These are phyloP conservation scores for Amyelois transitella DNA, from an alignment of 1,140 invertebrate species.

Conservation along the genomic window DNA sequence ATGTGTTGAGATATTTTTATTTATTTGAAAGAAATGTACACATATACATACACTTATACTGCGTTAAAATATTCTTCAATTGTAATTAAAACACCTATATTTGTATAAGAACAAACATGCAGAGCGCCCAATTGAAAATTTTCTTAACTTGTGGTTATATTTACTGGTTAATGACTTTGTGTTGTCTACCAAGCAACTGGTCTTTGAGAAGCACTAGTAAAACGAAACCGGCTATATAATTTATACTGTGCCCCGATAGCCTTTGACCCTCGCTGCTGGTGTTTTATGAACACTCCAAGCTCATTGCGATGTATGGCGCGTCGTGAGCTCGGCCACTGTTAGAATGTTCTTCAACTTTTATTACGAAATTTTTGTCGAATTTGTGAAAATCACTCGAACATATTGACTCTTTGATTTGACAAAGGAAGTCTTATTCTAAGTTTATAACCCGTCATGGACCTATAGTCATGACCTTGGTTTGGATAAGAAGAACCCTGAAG, in stretches of 20 bases:
- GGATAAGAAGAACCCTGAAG: too few species aligned
- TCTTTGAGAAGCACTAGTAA: background rate
- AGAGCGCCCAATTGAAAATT: too few species aligned
- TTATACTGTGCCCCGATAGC: slow-evolving; percentile 4
- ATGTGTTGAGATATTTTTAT: too few species aligned
- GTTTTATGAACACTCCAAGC: slow-evolving; percentile 1
- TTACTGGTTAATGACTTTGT: background rate
- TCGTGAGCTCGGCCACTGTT: background rate
- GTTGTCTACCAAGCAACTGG: background rate
- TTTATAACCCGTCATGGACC: too few species aligned
- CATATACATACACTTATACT: too few species aligned
- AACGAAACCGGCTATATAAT: slow-evolving; percentile 5
- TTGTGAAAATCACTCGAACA: background rate
- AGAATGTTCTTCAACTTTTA: slow-evolving; percentile 2
- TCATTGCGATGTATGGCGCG: slow-evolving; percentile 8
- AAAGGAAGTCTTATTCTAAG: too few species aligned
- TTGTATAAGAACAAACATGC: too few species aligned
- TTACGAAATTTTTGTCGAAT: background rate
- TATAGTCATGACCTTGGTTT: too few species aligned
- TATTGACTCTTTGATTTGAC: too few species aligned
- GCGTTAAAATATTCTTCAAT: too few species aligned
- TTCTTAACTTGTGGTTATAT: background rate
- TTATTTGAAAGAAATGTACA: too few species aligned
- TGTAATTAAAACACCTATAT: too few species aligned
- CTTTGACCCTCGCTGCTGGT: background rate